Evolutionary conservation across 2,113 vertebrate species (phyloP), one percentile per base, ranked within the genome.

Genomic region (Psophia crepitans): DNA sequence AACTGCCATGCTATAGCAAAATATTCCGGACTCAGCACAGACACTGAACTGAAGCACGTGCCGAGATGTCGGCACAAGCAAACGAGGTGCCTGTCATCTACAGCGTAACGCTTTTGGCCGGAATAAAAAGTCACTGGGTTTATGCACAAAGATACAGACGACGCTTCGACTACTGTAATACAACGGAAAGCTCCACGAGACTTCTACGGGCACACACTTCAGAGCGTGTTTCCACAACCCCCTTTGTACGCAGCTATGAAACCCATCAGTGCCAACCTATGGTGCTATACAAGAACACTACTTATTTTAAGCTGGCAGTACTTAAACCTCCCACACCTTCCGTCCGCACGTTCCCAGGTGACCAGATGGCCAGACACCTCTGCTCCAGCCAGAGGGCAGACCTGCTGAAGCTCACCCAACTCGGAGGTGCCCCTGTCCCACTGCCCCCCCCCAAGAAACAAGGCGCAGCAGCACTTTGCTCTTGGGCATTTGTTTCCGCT

Each of bases 381-480:
- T 76, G 22, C 41, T 65, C 20, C 70, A 21, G 58, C 28, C 56
- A 32, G 18, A 49, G 39, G 7, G 12, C 56, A 77, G 20, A 12
- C 2, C 71, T 82, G 39, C 11, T 41, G 14, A 14, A 53, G 63
- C 16, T 28, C 51, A 41, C 5, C 17, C 30, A 65, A 61, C 61
- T 24, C 79, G 6, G 28, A 74, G 74, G 30, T 13, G n/a, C 28
- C 35, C 6, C 24, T 9, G 3, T 0, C 18, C 20, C 53, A 64
- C 8, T 49, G 30, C 14, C 14, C 14, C 1, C 1, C 54, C 46
- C 48, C 19, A 17, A 49, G 32, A 86, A 54, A 46, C 6, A 10
- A 28, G 26, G 33, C 0, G 0, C 30, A 33, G 39, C 1, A 0
- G 65, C 53, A 17, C 48, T 66, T 14, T 10, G 23, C 0, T 54